A percentile compares a stretch with the other conserved stretches of the same genome.
phyloP scores from a whole-genome alignment of 2,888 invertebrate species.

The Spicauda simplicius region DNA sequence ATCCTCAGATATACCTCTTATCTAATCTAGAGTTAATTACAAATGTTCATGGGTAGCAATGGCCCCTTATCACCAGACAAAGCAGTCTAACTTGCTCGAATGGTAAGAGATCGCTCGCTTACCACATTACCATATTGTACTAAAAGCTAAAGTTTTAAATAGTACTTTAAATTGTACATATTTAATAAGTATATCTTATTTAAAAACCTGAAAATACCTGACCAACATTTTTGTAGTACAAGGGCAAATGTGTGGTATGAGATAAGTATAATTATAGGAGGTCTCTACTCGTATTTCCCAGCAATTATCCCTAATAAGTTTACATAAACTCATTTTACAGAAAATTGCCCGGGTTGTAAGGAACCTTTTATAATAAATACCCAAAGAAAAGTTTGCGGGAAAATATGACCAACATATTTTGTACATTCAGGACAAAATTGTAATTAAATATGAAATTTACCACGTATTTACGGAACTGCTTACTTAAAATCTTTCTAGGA shows the following conservation, averaged over 20 bases:
- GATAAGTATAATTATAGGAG: constrained; percentile 16
- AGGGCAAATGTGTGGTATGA: constrained; percentile 19
- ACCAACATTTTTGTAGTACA: neutral
- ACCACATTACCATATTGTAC: too few species aligned
- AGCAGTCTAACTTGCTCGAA: too few species aligned
- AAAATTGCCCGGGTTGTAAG: constrained; percentile 39
- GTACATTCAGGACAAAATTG: neutral
- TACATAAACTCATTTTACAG: constrained; percentile 41
- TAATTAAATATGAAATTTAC: neutral
- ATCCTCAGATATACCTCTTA: too few species aligned
- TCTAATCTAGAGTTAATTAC: too few species aligned
- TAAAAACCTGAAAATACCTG: neutral
- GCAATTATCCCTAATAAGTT: constrained; percentile 42
- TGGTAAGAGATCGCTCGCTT: too few species aligned
- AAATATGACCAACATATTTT: neutral
- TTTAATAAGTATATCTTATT: too few species aligned
- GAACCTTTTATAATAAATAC: constrained; percentile 27
- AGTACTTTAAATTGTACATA: too few species aligned
- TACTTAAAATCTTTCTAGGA: neutral
- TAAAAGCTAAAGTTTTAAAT: too few species aligned
- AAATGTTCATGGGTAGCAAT: too few species aligned
- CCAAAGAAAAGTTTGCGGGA: neutral
- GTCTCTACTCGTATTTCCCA: constrained; percentile 27
- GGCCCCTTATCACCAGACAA: too few species aligned
- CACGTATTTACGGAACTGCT: neutral